phyloP scores from a whole-genome alignment of 2,888 invertebrate species.

The Alitta virens region DNA sequence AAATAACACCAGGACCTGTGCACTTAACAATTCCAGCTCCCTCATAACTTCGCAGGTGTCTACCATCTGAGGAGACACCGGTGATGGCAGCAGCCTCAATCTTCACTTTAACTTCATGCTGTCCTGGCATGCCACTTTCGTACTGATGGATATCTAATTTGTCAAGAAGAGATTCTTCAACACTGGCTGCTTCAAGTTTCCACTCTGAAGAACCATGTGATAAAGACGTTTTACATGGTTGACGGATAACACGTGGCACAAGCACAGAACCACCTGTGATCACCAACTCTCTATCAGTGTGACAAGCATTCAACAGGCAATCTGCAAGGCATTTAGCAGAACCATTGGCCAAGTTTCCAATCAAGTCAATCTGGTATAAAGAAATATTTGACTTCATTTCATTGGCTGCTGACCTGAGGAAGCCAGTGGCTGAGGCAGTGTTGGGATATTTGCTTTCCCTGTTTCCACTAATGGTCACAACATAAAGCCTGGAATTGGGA shows the following conservation, averaged over 20 bases:
- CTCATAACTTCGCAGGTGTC: neutral
- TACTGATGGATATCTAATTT: neutral
- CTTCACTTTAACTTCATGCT: neutral
- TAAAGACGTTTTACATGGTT: neutral
- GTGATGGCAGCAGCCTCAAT: neutral
- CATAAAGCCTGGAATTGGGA: neutral
- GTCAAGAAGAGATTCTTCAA: neutral
- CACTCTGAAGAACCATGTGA: neutral
- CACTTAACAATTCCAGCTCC: slow-evolving; percentile 5
- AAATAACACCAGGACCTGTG: neutral
- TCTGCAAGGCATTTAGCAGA: neutral
- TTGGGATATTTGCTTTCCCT: neutral
- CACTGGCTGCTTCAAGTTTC: neutral
- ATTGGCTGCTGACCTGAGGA: slow-evolving; percentile 5
- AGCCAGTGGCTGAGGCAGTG: neutral
- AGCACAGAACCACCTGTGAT: neutral
- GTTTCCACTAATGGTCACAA: neutral
- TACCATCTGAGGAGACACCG: neutral
- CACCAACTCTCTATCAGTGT: neutral
- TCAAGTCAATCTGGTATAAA: neutral
- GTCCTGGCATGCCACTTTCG: neutral
- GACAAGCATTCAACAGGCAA: neutral
- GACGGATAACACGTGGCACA: neutral
- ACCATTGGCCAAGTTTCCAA: neutral
- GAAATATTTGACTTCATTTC: slow-evolving; percentile 8